Evolutionary conservation across 2,113 vertebrate genomes (phyloP), one percentile per base, ranked within the genome.

Genomic region (Amblyopsis rosae): DNA sequence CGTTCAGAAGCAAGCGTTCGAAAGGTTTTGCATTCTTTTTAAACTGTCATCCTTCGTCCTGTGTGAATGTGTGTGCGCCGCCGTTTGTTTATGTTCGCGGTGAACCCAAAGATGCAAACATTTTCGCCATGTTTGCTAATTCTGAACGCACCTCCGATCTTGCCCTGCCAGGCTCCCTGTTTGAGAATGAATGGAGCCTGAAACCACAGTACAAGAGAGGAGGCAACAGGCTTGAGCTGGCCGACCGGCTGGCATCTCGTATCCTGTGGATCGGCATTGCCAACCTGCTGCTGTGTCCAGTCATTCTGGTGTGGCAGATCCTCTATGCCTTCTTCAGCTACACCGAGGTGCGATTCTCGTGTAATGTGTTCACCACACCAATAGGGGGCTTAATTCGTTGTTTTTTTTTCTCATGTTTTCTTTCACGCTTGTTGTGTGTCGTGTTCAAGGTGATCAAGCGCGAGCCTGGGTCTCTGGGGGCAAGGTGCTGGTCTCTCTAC

Each of bases 321-420:
- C 96, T 99, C 47, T 97, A 99, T 0, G 97, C 98, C 59, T 99
- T 99, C 90, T 99, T 99, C 86, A 98, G 98, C 90, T 98, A 99
- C 35, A 96, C 96, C 0, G 98, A 98, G 91, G 90, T 91, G 35
- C 35, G 59, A 33, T 48, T 26, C 7, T 4, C 5, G 12, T 45
- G 12, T 3, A 12, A 17, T 46, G 1, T 59, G 55, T 51, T 49
- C 26, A 3, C 17, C 9, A 5, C 15, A 26, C 15, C 4, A 6
- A 1, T 56, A 9, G 16, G n/a, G n/a, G 17, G 9, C 10, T 19
- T 0, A 56, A 4, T 56, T 17, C 13, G 4, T 54, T 16, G 8
- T 3, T 12, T 6, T 15, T 54, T 3, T 12, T 6, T 8, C 16
- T 7, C 16, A 16, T 8, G 26, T 26, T 26, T 26, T 26, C 26